Base-by-base conservation (phyloP, 1,140 invertebrate genomes). In the Brachionus angularis region DNA sequence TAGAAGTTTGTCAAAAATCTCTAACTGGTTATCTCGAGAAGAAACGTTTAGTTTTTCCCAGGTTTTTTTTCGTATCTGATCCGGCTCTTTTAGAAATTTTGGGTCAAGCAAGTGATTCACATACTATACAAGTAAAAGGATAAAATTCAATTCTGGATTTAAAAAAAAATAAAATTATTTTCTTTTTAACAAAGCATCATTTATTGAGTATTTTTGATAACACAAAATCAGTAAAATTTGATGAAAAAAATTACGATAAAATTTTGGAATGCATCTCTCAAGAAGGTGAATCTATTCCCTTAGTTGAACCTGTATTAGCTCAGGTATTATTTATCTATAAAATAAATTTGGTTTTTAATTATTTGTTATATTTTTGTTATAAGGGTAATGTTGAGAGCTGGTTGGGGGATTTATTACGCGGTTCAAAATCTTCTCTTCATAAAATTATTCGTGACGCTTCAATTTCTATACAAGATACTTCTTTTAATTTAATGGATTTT, bases 61-160 rank as follows among this genome's bases (percentile, higher is more conserved):
- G 94, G 75, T 98, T 98, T 78, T 98, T 96, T 83, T 98, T 98
- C 76, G 93, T 98, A 0, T 97, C 93, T 1, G 94, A 98, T 84
- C 94, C 94, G 3, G 93, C 93, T 0, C 79, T 98, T 36, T 81
- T 98, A 42, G 94, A 98, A 80, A 96, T 98, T 77, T 84, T 98
- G 0, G 94, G 94, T 1, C 93, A 97, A 84, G 93, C 93, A 2
- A 95, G 91, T 18, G 93, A 98, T 82, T 96, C 93, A 0, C 94
- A 98, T 77, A 96, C 94, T 0, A 96, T 98, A 79, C 93, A 82
- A 78, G 79, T 80, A 61, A 55, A 39, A 25, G 2, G 1, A 12
- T 25, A 1, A 29, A 5, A 16, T n/a, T n/a, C n/a, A n/a, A n/a
- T n/a, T n/a, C n/a, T n/a, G n/a, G n/a, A n/a, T n/a, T 10, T 10